Base-by-base conservation (phyloP, 2,113 vertebrate genomes). In the Platysternon megacephalum region DNA sequence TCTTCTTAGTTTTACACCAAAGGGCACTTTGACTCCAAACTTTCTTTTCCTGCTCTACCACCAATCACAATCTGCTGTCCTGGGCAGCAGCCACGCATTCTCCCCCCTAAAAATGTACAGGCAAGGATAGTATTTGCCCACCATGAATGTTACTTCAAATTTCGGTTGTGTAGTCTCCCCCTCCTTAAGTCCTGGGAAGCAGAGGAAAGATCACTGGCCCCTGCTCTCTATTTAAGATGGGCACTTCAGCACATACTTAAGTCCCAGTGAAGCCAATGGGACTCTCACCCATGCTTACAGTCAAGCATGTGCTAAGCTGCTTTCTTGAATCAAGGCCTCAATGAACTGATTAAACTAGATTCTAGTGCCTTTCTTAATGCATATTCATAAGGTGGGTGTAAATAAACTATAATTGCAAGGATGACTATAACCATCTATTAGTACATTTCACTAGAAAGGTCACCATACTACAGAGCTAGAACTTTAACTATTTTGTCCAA, bases 51-150 rank as follows among this genome's bases (percentile, higher is more conserved):
- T 16, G 14, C 32, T 65, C 35, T 8, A 19, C 17, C 61, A 21
- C 28, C 26, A 11, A 56, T 8, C 58, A 32, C 58, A 35, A 65
- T 7, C 29, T 6, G 58, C 58, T 65, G 58, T 29, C 28, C 13
- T 3, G 3, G 4, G 13, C 2, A 32, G 29, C 12, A 32, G 28
- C 58, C 58, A 7, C 12, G 12, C 29, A 32, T 29, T 7, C 1
- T 16, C 58, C 58, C 58, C 13, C 11, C 58, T 14, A 32, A 61
- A 29, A 32, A 61, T 32, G 58, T 14, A 29, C 58, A 14, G 58
- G 28, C 29, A 29, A 13, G 29, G 29, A 61, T 14, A 61, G 58
- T 14, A 14, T 65, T 65, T 35, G 32, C 14, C 16, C 32, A 8
- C 29, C 1, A 12, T 61, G 14, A 65, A 65, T 35, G 61, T 35